phyloP scores from a whole-genome alignment of 2,113 vertebrate genomes.

The Phylloscopus whistleri region DNA sequence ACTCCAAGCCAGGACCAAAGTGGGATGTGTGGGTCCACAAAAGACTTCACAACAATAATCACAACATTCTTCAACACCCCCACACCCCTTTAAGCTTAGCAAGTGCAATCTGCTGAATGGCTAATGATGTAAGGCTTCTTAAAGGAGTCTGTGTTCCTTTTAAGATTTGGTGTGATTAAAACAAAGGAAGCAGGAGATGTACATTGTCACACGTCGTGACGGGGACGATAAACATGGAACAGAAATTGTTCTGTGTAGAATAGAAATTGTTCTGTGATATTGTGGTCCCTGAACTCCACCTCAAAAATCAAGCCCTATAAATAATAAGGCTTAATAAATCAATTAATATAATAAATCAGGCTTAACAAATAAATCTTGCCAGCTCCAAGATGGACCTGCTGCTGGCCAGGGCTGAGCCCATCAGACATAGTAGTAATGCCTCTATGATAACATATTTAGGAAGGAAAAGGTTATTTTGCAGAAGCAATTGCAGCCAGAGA shows the following conservation, averaged over 20 bases:
- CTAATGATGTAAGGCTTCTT: neutral
- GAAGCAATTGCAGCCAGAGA: neutral
- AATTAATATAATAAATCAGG: neutral
- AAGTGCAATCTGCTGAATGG: neutral
- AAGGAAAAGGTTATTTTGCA: neutral
- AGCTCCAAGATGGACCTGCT: neutral
- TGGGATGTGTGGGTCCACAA: neutral
- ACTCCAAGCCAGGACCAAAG: neutral
- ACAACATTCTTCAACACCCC: neutral
- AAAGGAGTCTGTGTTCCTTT: neutral
- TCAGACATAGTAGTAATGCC: rapidly evolving
- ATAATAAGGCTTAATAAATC: neutral
- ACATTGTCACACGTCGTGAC: neutral
- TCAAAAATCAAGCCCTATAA: neutral
- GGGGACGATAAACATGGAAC: neutral
- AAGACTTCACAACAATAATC: neutral
- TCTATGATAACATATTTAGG: neutral
- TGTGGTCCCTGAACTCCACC: neutral
- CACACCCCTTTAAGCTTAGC: neutral
- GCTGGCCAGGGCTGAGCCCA: neutral
- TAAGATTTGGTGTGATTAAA: neutral
- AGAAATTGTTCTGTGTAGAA: neutral
- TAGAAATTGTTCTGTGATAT: neutral
- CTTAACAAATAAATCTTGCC: neutral
- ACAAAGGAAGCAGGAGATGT: neutral